These are phyloP conservation scores for Xiphydria camelus DNA, from an alignment of 2,888 invertebrate genomes.

Conservation along the genomic window DNA sequence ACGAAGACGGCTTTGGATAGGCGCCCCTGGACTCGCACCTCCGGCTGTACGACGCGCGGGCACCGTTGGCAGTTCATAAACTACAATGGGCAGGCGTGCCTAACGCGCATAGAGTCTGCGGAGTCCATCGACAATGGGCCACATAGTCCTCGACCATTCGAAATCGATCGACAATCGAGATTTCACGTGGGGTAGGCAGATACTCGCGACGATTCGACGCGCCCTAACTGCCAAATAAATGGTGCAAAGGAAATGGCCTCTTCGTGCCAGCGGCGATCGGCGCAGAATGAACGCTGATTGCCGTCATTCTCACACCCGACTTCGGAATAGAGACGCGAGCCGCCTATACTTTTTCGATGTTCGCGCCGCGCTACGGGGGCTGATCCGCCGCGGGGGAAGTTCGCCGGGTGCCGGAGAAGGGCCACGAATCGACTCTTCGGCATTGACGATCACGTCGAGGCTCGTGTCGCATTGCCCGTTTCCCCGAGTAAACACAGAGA, in stretches of 20 bases:
- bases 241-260: slow-evolving; percentile 15
- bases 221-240: slow-evolving; percentile 13
- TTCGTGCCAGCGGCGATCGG: background rate
- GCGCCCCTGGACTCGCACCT: slow-evolving; percentile 14
- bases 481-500: no score
- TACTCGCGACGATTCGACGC: slow-evolving; percentile 12
- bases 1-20: slow-evolving; percentile 40
- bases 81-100: slow-evolving; percentile 40
- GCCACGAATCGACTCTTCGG: no score
- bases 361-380: no score
- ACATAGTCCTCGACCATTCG: slow-evolving; percentile 9
- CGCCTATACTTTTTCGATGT: no score
- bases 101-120: slow-evolving; percentile 29
- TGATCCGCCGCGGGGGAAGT: no score
- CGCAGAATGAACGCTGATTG: background rate
- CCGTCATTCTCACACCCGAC: slow-evolving; percentile 1
- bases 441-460: no score
- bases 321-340: no score
- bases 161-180: slow-evolving; percentile 21
- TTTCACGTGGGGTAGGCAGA: slow-evolving; percentile 14
- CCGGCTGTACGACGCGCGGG: no score
- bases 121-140: slow-evolving; percentile 11
- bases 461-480: no score
- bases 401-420: no score
- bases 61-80: no score